Evolutionary conservation across 1,140 invertebrate genomes (phyloP).

Genomic region (Ceratosolen fusciceps): DNA sequence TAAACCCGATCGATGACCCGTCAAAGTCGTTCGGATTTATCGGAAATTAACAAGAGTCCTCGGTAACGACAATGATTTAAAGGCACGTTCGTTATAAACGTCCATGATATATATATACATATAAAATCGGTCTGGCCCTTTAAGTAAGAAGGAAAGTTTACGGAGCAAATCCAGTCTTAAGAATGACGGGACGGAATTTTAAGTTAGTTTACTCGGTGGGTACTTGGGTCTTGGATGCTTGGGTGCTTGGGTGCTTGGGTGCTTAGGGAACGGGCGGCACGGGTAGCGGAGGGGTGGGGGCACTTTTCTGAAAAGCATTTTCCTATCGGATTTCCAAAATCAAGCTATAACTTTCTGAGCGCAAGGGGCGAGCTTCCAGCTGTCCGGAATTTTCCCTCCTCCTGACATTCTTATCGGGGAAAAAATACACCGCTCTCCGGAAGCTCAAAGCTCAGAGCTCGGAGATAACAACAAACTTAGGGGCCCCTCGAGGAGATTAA

Average conservation of each 20-base stretch:
- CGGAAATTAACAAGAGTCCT: not conserved
- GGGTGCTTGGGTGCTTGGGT: no score
- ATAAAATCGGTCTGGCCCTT: no score
- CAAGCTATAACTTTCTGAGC: not conserved
- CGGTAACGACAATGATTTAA: not conserved
- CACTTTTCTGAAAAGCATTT: not conserved
- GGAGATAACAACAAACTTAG: no score
- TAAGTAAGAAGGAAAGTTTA: not conserved
- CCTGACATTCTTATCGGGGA: not conserved
- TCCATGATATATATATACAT: not conserved
- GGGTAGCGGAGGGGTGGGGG: no score
- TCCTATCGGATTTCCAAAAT: constrained; percentile 14
- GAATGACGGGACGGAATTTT: not conserved
- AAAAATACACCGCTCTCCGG: not conserved
- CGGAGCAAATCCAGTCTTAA: not conserved
- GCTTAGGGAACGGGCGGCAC: no score
- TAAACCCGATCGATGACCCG: no score
- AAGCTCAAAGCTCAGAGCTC: not conserved
- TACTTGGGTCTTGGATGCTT: no score
- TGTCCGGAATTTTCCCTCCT: not conserved
- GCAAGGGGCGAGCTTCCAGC: not conserved
- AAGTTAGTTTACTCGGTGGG: not conserved
- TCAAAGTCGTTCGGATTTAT: not conserved
- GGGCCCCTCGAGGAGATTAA: constrained; percentile 13
- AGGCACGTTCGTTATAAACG: not conserved